Conservation (phyloP, 2,113 vertebrate species). For the Bostrychus sinensis region DNA sequence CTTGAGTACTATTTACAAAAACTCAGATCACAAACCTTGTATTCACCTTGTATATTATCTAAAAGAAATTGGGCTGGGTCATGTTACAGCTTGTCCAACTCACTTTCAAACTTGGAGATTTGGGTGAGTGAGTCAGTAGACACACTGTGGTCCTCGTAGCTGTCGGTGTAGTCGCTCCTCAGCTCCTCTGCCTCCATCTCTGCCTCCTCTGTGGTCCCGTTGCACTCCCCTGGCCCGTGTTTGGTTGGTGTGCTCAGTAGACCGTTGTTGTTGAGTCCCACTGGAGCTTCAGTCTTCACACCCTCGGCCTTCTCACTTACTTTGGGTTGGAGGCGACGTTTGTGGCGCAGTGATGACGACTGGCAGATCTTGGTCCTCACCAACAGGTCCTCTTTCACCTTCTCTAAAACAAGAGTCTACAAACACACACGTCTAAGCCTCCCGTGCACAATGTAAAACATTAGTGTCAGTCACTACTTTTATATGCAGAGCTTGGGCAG, state of each 20-base stretch:
- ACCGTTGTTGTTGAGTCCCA: conserved; percentile 49
- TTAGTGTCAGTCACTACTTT: neutral
- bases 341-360: conserved; percentile 76
- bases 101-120: conserved; percentile 86
- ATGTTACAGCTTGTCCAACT: conserved; percentile 33
- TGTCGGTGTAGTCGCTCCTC: conserved; percentile 16
- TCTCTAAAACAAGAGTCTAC: conserved; percentile 87
- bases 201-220: conserved; percentile 5
- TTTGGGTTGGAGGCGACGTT: conserved; percentile 58
- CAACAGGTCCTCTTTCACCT: conserved; percentile 80
- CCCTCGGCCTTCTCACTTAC: conserved; percentile 18
- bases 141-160: conserved; percentile 9
- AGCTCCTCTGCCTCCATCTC: neutral
- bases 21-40: no score
- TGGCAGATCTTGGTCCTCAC: conserved; percentile 82
- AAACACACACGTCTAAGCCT: neutral
- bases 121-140: conserved; percentile 58
- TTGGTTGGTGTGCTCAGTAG: conserved; percentile 33
- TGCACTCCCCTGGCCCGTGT: conserved; percentile 10
- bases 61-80: no score
- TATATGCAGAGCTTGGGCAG: no score
- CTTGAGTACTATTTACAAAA: no score
- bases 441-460: neutral
- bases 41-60: no score
- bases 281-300: conserved; percentile 23